These are phyloP conservation scores for Umimayanthus chanpuru DNA, from an alignment of 92 coral and sea anemone species.

Conservation along the genomic window DNA sequence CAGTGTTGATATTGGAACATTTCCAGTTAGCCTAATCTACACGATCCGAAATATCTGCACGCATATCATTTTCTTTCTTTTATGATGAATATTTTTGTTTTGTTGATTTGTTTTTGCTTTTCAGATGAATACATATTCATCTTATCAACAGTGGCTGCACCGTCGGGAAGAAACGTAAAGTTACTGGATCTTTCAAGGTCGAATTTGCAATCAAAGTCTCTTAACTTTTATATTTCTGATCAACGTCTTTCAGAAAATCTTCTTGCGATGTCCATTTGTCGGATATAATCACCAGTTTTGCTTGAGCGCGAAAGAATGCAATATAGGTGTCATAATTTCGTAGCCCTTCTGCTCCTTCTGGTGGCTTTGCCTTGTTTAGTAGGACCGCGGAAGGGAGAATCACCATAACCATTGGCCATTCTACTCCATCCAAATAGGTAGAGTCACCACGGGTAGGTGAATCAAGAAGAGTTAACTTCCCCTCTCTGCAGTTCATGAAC, in stretches of 20 bases:
- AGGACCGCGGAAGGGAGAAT: constrained; percentile 50
- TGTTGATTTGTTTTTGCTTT: too few species aligned
- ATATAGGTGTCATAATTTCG: constrained; percentile 57
- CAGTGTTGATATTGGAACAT: too few species aligned
- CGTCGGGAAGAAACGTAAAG: too few species aligned
- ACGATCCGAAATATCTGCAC: too few species aligned
- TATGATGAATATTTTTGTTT: too few species aligned
- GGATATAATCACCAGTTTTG: constrained; percentile 56
- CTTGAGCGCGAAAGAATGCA: constrained; percentile 61
- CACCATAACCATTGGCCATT: constrained; percentile 61
- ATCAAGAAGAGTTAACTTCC: constrained; percentile 31
- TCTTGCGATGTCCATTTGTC: constrained; percentile 48
- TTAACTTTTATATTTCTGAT: constrained; percentile 6
- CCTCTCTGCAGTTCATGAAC: not conserved
- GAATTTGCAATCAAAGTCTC: not conserved
- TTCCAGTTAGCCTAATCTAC: too few species aligned
- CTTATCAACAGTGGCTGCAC: too few species aligned
- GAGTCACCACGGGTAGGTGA: constrained; percentile 46
- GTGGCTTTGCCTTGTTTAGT: constrained; percentile 3
- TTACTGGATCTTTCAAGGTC: not conserved
- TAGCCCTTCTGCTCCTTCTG: constrained; percentile 26
- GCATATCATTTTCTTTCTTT: too few species aligned
- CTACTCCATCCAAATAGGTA: constrained; percentile 47
- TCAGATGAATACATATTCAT: too few species aligned
- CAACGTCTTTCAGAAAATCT: constrained; percentile 39